Evolutionary conservation across 64 coral and sea anemone genomes (phyloP).

Genomic region (Dendrophyllia cribrosa): DNA sequence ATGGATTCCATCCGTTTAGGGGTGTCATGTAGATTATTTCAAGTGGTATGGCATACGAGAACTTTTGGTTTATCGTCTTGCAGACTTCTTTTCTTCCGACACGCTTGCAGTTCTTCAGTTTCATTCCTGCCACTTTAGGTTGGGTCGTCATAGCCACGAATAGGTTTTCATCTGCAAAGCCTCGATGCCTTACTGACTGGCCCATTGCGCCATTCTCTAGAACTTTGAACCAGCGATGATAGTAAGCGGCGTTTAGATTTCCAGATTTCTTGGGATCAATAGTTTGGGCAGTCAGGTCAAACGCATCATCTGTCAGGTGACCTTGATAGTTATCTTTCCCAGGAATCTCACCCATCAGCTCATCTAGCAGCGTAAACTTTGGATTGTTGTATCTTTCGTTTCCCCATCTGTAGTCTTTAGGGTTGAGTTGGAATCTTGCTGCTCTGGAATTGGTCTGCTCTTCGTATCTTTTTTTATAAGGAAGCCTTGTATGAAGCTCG

Average conservation of each 20-base stretch:
- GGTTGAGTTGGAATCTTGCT: conserved; percentile 82
- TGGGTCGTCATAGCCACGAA: conserved; percentile 83
- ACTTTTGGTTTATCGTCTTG: conserved; percentile 58
- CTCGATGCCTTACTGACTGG: conserved; percentile 55
- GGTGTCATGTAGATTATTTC: conserved; percentile 86
- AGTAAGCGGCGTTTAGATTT: conserved; percentile 63
- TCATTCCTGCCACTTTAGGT: conserved; percentile 71
- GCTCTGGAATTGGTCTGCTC: conserved; percentile 53
- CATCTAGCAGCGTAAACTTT: conserved; percentile 62
- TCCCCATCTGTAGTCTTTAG: conserved; percentile 47
- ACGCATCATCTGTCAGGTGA: conserved; percentile 58
- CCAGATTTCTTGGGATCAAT: conserved; percentile 55
- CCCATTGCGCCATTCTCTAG: conserved; percentile 61
- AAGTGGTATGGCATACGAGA: conserved; percentile 72
- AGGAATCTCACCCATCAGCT: conserved; percentile 75
- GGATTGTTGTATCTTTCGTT: conserved; percentile 8
- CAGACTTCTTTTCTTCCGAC: not conserved
- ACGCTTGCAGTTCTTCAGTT: conserved; percentile 37
- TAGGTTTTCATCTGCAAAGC: conserved; percentile 72
- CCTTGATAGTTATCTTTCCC: conserved; percentile 78
- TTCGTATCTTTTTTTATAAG: conserved; percentile 22
- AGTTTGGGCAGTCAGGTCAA: conserved; percentile 53
- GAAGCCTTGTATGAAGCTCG: conserved; percentile 50
- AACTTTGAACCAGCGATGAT: conserved; percentile 80
- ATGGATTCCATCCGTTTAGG: conserved; percentile 81